phyloP scores from a whole-genome alignment of 1,140 invertebrate species.

The Drosophila sp. region DNA sequence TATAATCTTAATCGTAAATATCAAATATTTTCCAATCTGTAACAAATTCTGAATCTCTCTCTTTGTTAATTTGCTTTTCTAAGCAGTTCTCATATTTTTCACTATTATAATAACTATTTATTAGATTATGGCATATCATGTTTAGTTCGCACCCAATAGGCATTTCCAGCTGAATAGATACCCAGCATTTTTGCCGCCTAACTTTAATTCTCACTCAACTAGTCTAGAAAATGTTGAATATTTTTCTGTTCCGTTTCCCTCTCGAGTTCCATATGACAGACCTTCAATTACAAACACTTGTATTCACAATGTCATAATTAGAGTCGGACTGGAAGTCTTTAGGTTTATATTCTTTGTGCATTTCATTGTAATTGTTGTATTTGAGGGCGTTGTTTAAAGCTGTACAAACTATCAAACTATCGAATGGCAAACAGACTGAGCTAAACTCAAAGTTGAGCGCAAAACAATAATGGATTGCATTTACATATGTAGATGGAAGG shows the following conservation, averaged over 20 bases:
- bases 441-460: slow-evolving; percentile 22
- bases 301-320: slow-evolving; percentile 44
- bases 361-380: background rate
- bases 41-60: too few species aligned
- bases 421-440: slow-evolving; percentile 22
- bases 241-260: background rate
- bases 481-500: slow-evolving; percentile 34
- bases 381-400: slow-evolving; percentile 25
- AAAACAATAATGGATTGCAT: slow-evolving; percentile 61
- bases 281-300: slow-evolving; percentile 33
- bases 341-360: background rate
- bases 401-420: slow-evolving; percentile 39
- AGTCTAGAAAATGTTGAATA: background rate
- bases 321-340: slow-evolving; percentile 3
- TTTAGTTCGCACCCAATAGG: background rate
- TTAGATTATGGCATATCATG: background rate
- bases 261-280: slow-evolving; percentile 13
- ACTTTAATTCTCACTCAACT: slow-evolving; percentile 17
- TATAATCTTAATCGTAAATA: too few species aligned
- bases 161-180: slow-evolving; percentile 19
- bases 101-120: background rate
- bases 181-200: slow-evolving; percentile 1
- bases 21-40: too few species aligned
- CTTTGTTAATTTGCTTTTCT: too few species aligned
- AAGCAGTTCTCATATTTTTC: too few species aligned